Base-by-base conservation (phyloP, 2,113 vertebrate species). In the Calidris pygmaea region DNA sequence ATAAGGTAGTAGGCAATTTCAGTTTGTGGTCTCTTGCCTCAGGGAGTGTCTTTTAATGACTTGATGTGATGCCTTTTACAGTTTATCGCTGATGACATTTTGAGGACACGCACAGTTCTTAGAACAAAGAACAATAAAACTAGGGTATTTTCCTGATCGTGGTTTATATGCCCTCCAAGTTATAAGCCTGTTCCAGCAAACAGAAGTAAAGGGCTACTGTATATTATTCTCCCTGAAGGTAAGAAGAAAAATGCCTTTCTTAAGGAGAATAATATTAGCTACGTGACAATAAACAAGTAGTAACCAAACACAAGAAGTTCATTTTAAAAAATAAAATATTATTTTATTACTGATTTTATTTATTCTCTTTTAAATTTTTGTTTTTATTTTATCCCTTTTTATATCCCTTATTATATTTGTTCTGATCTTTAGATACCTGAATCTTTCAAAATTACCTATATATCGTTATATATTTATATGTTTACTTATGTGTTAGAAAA, bases 1-100 rank as follows among this genome's bases (percentile, higher is more conserved):
- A 86, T 95, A 86, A 96, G 77, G 75, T 80, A 74, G 65, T 24
- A 92, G 87, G 88, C 82, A 84, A 92, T 98, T 97, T 95, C 91
- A 92, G 93, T 95, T 97, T 96, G 91, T 94, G 95, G 91, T 93
- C 78, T 92, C 45, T 96, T 67, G 97, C 98, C 97, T 97, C 62
- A 85, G 98, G 97, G 97, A 98, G 83, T 77, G 92, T 98, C 94
- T 98, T 98, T 97, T 98, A 98, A 98, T 98, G 97, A 98, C 94
- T 97, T 97, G 94, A 97, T 97, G 83, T 98, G 97, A 98, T 98
- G 96, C 95, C 97, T 98, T 97, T 98, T 98, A 96, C 94, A 90
- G 85, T 92, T 98, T 98, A 98, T 98, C 89, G 65, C 93, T 96
- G 97, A 92, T 99, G 98, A 98, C 98, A 98, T 98, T 98, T 99